phyloP scores from a whole-genome alignment of 2,888 invertebrate species.

The Tinea semifulvella region DNA sequence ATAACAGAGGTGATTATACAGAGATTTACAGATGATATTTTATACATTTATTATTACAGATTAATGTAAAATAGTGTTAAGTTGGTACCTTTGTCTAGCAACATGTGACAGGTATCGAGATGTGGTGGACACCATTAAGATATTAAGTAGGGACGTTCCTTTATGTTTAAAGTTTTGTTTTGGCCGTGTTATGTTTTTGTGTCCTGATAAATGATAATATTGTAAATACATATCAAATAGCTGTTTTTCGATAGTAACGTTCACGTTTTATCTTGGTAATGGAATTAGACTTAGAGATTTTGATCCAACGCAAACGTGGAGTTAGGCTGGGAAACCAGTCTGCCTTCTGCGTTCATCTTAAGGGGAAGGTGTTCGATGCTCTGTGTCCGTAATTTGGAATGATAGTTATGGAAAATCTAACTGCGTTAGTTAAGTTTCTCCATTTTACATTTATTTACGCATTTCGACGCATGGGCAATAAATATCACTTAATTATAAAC shows the following conservation, averaged over 20 bases:
- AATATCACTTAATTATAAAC: too few species aligned
- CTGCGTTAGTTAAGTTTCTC: too few species aligned
- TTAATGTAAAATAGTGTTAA: constrained; percentile 62
- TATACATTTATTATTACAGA: constrained; percentile 64
- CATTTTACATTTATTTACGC: too few species aligned
- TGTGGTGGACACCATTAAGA: constrained; percentile 2
- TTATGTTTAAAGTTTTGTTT: constrained; percentile 7
- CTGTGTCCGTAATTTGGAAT: too few species aligned
- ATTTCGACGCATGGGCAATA: too few species aligned
- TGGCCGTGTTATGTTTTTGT: constrained; percentile 9
- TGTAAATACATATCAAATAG: constrained; percentile 14
- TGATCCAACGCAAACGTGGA: too few species aligned
- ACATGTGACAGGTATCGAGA: neutral
- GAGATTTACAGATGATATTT: constrained; percentile 67
- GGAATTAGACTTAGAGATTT: neutral
- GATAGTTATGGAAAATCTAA: too few species aligned
- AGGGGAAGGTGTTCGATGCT: too few species aligned
- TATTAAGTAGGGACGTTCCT: neutral
- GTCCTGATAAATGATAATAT: neutral
- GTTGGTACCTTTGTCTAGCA: constrained; percentile 27
- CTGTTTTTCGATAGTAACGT: constrained; percentile 3
- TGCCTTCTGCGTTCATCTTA: too few species aligned
- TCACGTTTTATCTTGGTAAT: constrained; percentile 7
- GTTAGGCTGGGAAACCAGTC: too few species aligned
- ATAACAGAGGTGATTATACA: constrained; percentile 66